Conservation (phyloP, 2,113 vertebrate genomes). For the Cryptomyrus ogoouensis region DNA sequence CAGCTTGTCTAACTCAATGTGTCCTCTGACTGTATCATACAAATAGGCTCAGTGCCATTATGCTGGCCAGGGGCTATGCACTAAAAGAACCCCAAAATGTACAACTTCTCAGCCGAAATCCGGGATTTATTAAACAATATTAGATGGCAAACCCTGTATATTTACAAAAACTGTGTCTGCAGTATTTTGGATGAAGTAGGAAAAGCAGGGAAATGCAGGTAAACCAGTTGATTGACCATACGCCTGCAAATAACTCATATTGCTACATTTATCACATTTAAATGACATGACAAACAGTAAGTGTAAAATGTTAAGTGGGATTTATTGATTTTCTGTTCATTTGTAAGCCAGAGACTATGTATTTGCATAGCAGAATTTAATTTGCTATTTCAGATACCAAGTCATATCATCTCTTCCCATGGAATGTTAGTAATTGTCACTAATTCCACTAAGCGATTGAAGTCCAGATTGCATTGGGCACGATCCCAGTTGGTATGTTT, state of each 20-base stretch:
- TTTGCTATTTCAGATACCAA: not conserved
- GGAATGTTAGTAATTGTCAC: not conserved
- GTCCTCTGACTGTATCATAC: not conserved
- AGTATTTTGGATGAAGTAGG: not conserved
- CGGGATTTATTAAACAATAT: not conserved
- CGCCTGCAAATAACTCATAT: not conserved
- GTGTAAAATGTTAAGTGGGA: not conserved
- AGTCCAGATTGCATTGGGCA: not conserved
- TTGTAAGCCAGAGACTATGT: not conserved
- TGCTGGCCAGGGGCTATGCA: not conserved
- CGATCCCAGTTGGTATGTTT: not conserved
- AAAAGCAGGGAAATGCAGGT: not conserved
- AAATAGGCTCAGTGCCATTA: not conserved
- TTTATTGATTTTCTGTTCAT: not conserved
- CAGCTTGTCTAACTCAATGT: not conserved
- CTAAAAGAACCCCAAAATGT: not conserved
- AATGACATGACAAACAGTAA: not conserved
- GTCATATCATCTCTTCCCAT: not conserved
- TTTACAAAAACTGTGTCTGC: not conserved
- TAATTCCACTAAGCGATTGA: not conserved
- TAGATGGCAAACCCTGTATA: not conserved
- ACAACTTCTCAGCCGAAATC: not conserved
- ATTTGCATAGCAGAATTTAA: not conserved
- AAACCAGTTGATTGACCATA: not conserved
- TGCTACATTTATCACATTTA: not conserved